Base-by-base conservation (phyloP, 2,888 invertebrate species). In the Ormyrus nitidulus region DNA sequence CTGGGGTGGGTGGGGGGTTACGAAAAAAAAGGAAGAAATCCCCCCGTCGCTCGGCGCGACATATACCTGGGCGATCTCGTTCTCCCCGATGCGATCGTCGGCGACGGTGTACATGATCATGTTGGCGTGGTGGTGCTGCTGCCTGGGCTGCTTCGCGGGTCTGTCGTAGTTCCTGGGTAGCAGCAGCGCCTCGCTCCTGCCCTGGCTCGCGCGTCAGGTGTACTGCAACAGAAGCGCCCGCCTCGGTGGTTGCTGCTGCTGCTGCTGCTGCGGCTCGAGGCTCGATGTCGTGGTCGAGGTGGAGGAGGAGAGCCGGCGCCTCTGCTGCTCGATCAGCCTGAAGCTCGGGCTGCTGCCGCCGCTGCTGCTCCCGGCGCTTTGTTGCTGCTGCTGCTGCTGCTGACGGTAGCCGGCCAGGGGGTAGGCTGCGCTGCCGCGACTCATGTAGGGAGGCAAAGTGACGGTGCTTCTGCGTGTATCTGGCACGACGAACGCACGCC, bases 21-120 rank as follows among this genome's bases (percentile, higher is more conserved):
- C 2, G 19, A 19, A 19, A 19, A 19, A 19, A 13, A 13, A n/a
- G n/a, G 13, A 13, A 13, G 13, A 13, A 13, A 13, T 13, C 13
- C 13, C 13, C 13, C 13, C 19, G 19, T 19, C 19, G 19, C 19
- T 19, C 19, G 1, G 19, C 19, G 19, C 19, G n/a, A n/a, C n/a
- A n/a, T n/a, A 1, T 92, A 93, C 93, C 92, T 92, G 93, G 86
- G 92, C 92, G 84, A 93, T 92, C 87, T 93, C 92, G 88, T 92
- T 92, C 86, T 92, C 92, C 85, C 92, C 92, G 92, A 92, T 92
- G 88, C 89, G 89, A 82, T 91, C 90, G 53, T 90, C 90, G 19
- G 90, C 90, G 19, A 90, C 89, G 48, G 90, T 90, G 82, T 90
- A 90, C 90, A 90, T 90, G 82, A 90, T 90, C 90, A 90, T 90